A percentile compares a stretch with the other conserved stretches of the same genome.
phyloP scores from a whole-genome alignment of 2,113 vertebrate species.

The Python bivittatus region DNA sequence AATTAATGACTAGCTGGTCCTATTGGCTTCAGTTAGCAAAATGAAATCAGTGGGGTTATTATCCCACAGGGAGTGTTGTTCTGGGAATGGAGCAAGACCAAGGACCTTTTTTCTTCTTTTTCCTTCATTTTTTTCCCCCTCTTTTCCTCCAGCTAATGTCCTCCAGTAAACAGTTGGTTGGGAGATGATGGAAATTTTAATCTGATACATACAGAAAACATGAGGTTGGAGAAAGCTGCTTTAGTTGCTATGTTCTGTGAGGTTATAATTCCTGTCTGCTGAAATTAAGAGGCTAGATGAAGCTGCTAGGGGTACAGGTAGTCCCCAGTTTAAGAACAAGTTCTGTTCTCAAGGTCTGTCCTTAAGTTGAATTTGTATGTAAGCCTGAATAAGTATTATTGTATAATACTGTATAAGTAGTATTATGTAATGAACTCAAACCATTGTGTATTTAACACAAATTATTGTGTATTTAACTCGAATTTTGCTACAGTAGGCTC shows the following conservation, averaged over 20 bases:
- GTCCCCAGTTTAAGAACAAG: no score
- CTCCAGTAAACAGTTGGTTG: not conserved
- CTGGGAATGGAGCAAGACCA: not conserved
- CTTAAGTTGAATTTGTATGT: no score
- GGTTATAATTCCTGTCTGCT: not conserved
- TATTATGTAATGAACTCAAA: no score
- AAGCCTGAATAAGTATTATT: no score
- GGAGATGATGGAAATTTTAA: not conserved
- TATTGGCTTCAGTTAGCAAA: not conserved
- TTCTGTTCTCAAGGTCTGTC: no score
- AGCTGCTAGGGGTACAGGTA: not conserved
- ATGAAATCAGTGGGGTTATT: not conserved
- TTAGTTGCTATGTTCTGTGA: not conserved
- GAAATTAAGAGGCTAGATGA: not conserved
- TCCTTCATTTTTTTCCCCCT: no score
- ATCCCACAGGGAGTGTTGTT: not conserved
- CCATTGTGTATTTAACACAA: no score
- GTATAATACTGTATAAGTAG: no score
- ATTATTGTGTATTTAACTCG: no score
- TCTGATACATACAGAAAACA: not conserved
- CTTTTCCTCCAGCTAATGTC: not conserved
- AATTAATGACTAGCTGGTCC: not conserved
- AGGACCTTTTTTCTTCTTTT: not conserved
- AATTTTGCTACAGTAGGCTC: no score
- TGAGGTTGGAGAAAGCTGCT: not conserved